These are phyloP conservation scores for Paramormyrops hopkinsi DNA, from an alignment of 2,797 vertebrate species.

Conservation along the genomic window DNA sequence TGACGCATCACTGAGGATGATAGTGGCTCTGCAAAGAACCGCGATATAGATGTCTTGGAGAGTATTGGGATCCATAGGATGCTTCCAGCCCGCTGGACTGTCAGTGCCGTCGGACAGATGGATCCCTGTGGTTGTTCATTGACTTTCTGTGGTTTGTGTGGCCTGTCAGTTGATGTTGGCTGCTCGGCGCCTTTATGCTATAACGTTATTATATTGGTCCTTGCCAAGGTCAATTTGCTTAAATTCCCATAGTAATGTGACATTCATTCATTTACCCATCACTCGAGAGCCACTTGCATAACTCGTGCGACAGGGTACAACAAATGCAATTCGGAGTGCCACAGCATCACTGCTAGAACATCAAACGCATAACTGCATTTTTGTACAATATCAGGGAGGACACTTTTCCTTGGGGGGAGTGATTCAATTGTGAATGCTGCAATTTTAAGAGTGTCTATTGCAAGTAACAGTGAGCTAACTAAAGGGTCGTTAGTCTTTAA, in stretches of 20 bases:
- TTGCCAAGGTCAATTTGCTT: slow-evolving; percentile 7
- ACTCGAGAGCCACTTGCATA: not conserved
- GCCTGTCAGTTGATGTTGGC: not conserved
- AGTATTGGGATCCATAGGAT: not conserved
- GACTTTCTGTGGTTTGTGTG: not conserved
- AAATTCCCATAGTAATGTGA: not conserved
- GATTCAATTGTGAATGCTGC: not conserved
- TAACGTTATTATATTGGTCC: not conserved
- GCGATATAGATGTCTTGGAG: not conserved
- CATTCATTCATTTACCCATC: not conserved
- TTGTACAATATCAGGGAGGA: not conserved
- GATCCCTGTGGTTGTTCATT: not conserved
- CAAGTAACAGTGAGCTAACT: not conserved
- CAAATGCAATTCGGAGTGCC: not conserved
- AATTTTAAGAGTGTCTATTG: not conserved
- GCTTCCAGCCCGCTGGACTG: not conserved
- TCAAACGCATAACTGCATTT: not conserved
- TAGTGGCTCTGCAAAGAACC: not conserved
- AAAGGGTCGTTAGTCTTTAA: not conserved
- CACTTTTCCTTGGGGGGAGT: not conserved
- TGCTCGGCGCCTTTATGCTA: not conserved
- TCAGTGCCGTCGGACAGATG: not conserved
- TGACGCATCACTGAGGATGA: not conserved
- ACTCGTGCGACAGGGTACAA: not conserved
- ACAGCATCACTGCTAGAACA: not conserved